These are phyloP conservation scores for Eucidaris tribuloides DNA, from an alignment of 35 echinoderm and acorn worm species.

Conservation along the genomic window DNA sequence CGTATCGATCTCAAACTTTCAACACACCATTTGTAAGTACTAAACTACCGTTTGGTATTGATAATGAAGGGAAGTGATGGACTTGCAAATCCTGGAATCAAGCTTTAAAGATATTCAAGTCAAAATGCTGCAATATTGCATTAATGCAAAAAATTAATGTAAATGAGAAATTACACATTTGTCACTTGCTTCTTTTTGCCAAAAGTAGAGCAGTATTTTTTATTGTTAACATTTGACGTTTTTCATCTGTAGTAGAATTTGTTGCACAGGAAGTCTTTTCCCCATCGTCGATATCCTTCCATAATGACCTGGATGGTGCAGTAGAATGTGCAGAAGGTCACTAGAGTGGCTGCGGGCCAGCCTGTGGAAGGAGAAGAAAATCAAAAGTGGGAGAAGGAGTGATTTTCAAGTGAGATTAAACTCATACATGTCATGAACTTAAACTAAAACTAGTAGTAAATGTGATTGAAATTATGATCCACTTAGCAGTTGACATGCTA, in stretches of 20 bases:
- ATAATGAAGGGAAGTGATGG: no score
- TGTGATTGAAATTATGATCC: not conserved
- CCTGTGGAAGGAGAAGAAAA: not conserved
- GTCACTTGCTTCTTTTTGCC: no score
- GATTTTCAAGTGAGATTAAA: not conserved
- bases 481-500: not conserved
- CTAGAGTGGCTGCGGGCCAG: constrained; percentile 6
- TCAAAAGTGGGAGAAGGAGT: not conserved
- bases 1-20: no score
- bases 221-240: no score
- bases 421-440: not conserved
- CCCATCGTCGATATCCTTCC: not conserved
- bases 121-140: no score
- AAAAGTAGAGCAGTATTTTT: no score
- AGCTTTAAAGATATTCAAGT: no score
- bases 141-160: no score
- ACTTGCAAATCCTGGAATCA: no score
- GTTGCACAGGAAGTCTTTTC: constrained; percentile 34
- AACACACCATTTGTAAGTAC: no score
- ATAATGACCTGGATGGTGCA: constrained; percentile 20
- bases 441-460: not conserved
- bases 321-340: constrained; percentile 29
- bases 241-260: constrained; percentile 24
- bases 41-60: no score
- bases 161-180: no score